Percentiles rank a stretch among this genome's conserved stretches.
Evolutionary conservation across 2,113 vertebrate genomes (phyloP).

Genomic region (Oreocharis arfaki): DNA sequence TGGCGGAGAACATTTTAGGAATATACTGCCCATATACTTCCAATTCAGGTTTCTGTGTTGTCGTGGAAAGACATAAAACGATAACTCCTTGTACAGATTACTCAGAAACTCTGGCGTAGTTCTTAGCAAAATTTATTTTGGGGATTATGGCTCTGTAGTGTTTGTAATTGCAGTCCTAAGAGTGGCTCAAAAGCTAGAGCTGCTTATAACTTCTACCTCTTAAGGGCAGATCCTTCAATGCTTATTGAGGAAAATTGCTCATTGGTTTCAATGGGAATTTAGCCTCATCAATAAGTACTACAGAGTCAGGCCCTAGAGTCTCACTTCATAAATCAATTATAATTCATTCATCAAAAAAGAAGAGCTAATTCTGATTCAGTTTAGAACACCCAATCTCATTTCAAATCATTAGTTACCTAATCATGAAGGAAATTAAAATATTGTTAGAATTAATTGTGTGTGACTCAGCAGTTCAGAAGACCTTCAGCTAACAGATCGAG

Average conservation of each 20-base stretch:
- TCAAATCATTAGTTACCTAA: slow-evolving; percentile 57
- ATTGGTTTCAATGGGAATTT: neutral
- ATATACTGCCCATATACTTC: neutral
- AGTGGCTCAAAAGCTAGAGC: neutral
- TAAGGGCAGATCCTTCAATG: neutral
- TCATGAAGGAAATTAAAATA: slow-evolving; percentile 59
- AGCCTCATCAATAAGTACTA: neutral
- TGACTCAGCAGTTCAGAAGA: slow-evolving; percentile 50
- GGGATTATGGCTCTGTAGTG: neutral
- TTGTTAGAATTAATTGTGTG: slow-evolving; percentile 38
- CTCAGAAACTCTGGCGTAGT: neutral
- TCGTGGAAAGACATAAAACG: neutral
- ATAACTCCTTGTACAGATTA: neutral
- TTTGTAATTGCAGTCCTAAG: neutral
- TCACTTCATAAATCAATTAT: slow-evolving; percentile 48
- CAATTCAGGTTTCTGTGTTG: neutral
- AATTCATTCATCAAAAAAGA: slow-evolving; percentile 38
- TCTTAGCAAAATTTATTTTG: neutral
- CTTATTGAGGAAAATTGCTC: slow-evolving; percentile 20
- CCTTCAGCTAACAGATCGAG: neutral
- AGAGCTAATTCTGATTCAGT: neutral
- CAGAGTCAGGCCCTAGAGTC: neutral
- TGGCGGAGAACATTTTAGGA: neutral
- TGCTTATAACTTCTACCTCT: neutral
- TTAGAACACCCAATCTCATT: slow-evolving; percentile 9